Evolutionary conservation across 2,888 invertebrate genomes (phyloP).

Genomic region (Trichogramma evanescens): DNA sequence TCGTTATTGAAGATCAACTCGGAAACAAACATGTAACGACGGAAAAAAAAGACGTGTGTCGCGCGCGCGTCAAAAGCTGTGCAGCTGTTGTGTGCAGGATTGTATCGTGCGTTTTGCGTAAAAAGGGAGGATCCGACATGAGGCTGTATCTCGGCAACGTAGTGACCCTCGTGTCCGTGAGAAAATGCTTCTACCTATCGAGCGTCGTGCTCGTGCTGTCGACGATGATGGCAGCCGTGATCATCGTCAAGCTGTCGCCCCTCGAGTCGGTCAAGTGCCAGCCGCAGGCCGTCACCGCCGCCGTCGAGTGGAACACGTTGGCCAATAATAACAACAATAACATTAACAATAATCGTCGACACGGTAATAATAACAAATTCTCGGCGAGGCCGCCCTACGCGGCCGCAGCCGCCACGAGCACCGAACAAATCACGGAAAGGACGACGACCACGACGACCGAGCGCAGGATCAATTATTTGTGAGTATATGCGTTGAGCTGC

Average conservation of each 20-base stretch:
- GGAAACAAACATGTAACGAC: too few relatives aligned
- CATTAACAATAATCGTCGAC: not conserved
- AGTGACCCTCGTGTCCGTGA: slow-evolving; percentile 29
- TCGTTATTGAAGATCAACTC: too few relatives aligned
- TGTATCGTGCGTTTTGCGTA: too few relatives aligned
- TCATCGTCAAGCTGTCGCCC: slow-evolving; percentile 38
- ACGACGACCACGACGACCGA: too few relatives aligned
- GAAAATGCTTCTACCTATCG: slow-evolving; percentile 37
- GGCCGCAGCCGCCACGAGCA: not conserved
- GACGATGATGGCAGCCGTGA: slow-evolving; percentile 37
- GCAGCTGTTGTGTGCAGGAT: too few relatives aligned
- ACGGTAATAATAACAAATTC: not conserved
- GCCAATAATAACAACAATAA: slow-evolving; percentile 17
- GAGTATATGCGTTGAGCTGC: too few relatives aligned
- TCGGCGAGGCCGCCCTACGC: not conserved
- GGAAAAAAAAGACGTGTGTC: too few relatives aligned
- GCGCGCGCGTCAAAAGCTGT: too few relatives aligned
- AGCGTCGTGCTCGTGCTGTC: slow-evolving; percentile 34
- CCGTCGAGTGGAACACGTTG: slow-evolving; percentile 37
- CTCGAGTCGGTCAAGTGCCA: slow-evolving; percentile 37
- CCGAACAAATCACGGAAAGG: too few relatives aligned
- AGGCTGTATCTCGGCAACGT: slow-evolving; percentile 17
- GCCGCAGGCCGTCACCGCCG: slow-evolving; percentile 31
- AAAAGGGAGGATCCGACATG: not conserved
- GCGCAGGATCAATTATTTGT: too few relatives aligned